Conservation (phyloP, 2,113 vertebrate species). For the Aldabrachelys gigantea region DNA sequence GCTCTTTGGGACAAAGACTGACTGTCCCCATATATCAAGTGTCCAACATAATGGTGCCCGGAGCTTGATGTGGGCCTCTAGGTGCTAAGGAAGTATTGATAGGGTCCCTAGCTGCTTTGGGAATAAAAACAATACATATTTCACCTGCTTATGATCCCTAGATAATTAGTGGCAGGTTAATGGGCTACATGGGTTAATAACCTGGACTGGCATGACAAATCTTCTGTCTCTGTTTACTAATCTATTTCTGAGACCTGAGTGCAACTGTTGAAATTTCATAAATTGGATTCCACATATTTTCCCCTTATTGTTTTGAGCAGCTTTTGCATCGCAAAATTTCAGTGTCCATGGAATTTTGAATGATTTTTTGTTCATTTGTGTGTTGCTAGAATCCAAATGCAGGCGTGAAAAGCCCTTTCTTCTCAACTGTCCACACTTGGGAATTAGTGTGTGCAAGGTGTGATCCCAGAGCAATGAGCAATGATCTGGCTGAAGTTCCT, state of each 20-base stretch:
- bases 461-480: background rate
- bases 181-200: accelerated
- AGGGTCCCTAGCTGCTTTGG: background rate
- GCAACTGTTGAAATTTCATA: background rate
- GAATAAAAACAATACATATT: background rate
- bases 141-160: background rate
- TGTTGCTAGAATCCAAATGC: background rate
- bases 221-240: background rate
- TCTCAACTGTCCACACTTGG: background rate
- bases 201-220: background rate
- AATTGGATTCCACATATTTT: too few relatives aligned
- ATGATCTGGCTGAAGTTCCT: background rate
- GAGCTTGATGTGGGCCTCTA: background rate
- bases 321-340: too few relatives aligned
- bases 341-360: too few relatives aligned
- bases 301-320: too few relatives aligned
- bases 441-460: background rate
- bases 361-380: too few relatives aligned
- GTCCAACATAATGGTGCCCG: too few relatives aligned
- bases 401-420: background rate
- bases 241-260: background rate
- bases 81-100: accelerated
- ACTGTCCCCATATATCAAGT: background rate
- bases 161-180: accelerated
- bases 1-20: background rate